phyloP scores from a whole-genome alignment of 2,888 invertebrate species.

The Chrysolina oricalcia region DNA sequence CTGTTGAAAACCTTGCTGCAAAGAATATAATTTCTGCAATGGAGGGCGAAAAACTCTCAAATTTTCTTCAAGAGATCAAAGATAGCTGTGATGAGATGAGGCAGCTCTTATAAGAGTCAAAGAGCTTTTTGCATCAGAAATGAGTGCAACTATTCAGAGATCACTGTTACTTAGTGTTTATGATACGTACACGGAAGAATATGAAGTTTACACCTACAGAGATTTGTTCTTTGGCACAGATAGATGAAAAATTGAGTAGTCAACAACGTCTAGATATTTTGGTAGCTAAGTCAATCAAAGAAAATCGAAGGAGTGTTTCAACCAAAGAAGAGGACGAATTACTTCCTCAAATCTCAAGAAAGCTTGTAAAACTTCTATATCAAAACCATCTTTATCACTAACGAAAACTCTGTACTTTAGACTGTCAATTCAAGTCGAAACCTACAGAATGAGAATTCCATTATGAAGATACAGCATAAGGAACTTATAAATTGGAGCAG shows the following conservation, averaged over 20 bases:
- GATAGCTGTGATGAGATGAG: conserved; percentile 30
- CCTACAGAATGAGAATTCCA: conserved; percentile 27
- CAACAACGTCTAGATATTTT: not conserved
- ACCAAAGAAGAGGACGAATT: not conserved
- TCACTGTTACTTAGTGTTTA: conserved; percentile 16
- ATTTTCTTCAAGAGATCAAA: not conserved
- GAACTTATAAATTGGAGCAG: conserved; percentile 15
- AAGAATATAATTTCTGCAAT: conserved; percentile 18
- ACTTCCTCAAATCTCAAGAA: too few relatives aligned
- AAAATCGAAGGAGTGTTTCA: conserved; percentile 32
- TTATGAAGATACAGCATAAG: conserved; percentile 36
- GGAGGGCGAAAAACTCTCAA: conserved; percentile 13
- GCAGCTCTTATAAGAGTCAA: conserved; percentile 19
- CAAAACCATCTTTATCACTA: too few relatives aligned
- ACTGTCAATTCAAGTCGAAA: conserved; percentile 23
- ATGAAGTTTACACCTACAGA: too few relatives aligned
- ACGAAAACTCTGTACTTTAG: not conserved
- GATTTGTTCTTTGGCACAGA: too few relatives aligned
- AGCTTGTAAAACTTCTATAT: too few relatives aligned
- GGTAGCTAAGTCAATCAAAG: too few relatives aligned
- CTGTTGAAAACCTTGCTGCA: conserved; percentile 2
- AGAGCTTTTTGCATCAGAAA: conserved; percentile 26
- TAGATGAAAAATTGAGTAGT: too few relatives aligned
- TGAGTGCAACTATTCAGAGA: not conserved
- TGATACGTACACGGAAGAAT: conserved; percentile 25